Evolutionary conservation across 2,113 vertebrate genomes (phyloP).

Genomic region (Halichoeres trimaculatus): DNA sequence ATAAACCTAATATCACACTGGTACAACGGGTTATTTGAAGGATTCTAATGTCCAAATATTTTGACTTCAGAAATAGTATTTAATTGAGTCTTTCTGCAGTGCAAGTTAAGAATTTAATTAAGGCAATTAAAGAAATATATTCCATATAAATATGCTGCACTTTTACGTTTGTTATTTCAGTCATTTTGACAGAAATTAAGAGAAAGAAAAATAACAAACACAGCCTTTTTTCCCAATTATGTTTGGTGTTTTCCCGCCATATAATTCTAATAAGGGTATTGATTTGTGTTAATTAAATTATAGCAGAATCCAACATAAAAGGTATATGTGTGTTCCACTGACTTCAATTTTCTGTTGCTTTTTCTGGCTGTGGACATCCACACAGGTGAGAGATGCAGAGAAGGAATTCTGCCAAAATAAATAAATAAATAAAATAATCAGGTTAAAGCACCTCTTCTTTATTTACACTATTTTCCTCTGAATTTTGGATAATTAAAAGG

Average conservation of each 20-base stretch:
- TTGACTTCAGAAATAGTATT: conserved; percentile 33
- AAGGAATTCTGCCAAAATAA: background rate
- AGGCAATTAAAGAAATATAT: conserved; percentile 40
- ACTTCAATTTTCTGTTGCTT: conserved; percentile 41
- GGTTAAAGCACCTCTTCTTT: conserved; percentile 45
- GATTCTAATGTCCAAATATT: background rate
- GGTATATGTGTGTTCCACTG: conserved; percentile 49
- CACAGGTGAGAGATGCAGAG: conserved; percentile 21
- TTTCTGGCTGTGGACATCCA: conserved; percentile 19
- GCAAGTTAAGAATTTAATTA: conserved; percentile 17
- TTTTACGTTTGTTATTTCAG: conserved; percentile 38
- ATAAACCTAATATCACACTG: background rate
- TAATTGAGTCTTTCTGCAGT: conserved; percentile 19
- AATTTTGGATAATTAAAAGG: conserved; percentile 71
- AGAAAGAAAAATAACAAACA: conserved; percentile 29
- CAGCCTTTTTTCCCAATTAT: conserved; percentile 13
- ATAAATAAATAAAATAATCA: background rate
- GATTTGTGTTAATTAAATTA: conserved; percentile 72
- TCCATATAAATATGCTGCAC: conserved; percentile 14
- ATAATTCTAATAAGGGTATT: conserved; percentile 57
- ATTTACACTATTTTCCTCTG: conserved; percentile 61
- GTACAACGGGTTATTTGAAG: background rate
- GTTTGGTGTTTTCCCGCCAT: conserved; percentile 17
- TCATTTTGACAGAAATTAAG: conserved; percentile 29
- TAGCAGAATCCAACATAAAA: conserved; percentile 37